Evolutionary conservation across 2,797 vertebrate species (phyloP), one percentile per base, ranked within the genome.

Genomic region (Gila robusta): DNA sequence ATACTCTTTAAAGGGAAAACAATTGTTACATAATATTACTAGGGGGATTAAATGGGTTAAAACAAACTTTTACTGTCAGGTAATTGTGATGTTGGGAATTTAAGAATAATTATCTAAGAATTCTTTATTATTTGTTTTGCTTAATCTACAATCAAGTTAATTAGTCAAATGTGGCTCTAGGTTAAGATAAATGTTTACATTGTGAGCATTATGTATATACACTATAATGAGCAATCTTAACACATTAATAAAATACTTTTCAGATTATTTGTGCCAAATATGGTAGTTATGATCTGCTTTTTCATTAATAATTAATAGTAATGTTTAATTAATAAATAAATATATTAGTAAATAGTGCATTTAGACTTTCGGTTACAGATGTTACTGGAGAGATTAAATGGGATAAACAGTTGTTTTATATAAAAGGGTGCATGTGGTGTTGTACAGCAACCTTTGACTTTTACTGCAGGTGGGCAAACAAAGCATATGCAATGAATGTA

Each of bases 391-490:
- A 16, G 54, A 1, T 26, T n/a, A 62, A 26, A 41, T 10, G 0
- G 76, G 3, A 10, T 67, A 44, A 37, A 80, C 32, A 16, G 69
- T 41, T 17, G 39, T 4, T 49, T n/a, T 62, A 52, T 39, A 28
- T 16, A 49, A 66, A 52, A 28, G 3, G 47, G 26, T 85, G 76
- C 37, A 54, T 47, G 23, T 17, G 6, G 32, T 62, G 49, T 28
- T 71, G 83, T 17, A 32, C 59, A 41, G 12, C 41, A 52, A 71
- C 54, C 64, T 78, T 64, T 76, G 79, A 72, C 79, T 64, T 82
- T 64, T 72, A 72, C 64, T 70, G 79, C 84, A 85, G 77, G 76
- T 79, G 83, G 52, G 76, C 52, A 26, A 71, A 64, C 76, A 86
- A 83, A 86, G 77, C 66, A 71, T 21, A 56, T 52, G 70, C 44